Conservation (phyloP, 2,113 vertebrate species). For the Halcyon malimbica region DNA sequence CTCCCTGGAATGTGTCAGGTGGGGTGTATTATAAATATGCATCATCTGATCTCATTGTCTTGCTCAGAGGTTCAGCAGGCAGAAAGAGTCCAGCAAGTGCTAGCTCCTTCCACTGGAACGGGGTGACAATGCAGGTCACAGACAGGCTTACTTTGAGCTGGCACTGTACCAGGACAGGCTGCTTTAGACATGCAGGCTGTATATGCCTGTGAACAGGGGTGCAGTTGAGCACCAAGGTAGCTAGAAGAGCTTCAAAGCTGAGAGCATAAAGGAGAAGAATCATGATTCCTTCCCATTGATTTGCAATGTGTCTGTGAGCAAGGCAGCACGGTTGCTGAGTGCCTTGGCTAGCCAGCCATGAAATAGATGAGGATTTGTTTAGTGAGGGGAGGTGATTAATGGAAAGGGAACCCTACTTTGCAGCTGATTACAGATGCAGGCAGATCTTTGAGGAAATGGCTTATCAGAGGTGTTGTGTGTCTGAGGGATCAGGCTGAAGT, state of each 20-base stretch:
- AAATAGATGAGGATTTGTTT: background rate
- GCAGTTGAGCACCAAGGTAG: background rate
- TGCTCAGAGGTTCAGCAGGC: background rate
- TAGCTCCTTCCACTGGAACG: background rate
- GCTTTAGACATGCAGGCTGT: background rate
- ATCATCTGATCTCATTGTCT: conserved; percentile 24
- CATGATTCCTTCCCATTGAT: background rate
- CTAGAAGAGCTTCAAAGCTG: background rate
- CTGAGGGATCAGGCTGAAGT: background rate
- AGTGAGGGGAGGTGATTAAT: background rate
- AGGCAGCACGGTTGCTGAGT: background rate
- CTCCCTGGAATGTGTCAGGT: conserved; percentile 64
- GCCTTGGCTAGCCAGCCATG: background rate
- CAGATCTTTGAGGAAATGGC: background rate
- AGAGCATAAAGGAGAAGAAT: background rate
- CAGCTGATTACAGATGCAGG: background rate
- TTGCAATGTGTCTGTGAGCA: background rate
- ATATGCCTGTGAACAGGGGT: background rate
- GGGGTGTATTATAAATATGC: conserved; percentile 39
- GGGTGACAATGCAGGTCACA: background rate
- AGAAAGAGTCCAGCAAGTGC: background rate
- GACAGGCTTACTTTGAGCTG: background rate
- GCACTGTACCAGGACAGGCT: background rate
- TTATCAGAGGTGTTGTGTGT: background rate
- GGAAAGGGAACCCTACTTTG: background rate